phyloP scores from a whole-genome alignment of 1,140 invertebrate genomes.

The Mya arenaria region DNA sequence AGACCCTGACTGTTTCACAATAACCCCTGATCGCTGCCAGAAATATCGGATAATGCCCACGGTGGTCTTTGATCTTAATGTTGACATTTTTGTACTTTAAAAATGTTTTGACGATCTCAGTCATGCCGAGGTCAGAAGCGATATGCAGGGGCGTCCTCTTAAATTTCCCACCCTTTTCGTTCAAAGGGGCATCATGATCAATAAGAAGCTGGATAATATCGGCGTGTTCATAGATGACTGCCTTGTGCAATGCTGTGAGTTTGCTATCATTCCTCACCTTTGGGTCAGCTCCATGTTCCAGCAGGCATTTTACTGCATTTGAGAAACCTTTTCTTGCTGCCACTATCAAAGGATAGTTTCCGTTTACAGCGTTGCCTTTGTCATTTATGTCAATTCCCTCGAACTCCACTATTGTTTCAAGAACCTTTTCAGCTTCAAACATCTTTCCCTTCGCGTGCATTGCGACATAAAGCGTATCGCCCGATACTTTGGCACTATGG shows the following conservation, averaged over 20 bases:
- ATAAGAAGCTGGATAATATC: constrained; percentile 2
- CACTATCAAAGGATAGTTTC: constrained; percentile 6
- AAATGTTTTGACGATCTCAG: neutral
- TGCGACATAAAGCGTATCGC: constrained; percentile 18
- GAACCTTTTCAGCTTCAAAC: neutral
- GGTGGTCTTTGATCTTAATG: neutral
- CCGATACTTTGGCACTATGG: constrained; percentile 1
- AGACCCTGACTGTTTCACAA: neutral
- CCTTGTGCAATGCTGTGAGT: constrained; percentile 26
- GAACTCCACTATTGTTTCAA: neutral
- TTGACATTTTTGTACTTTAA: neutral
- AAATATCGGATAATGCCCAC: constrained; percentile 32
- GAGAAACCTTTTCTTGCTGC: constrained; percentile 2
- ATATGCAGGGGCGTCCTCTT: constrained; percentile 29
- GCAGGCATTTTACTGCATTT: neutral
- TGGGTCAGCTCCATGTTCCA: constrained; percentile 4
- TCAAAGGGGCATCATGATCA: neutral
- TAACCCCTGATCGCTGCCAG: constrained; percentile 14
- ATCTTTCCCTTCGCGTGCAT: neutral
- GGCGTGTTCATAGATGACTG: constrained; percentile 3
- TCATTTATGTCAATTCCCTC: constrained; percentile 8
- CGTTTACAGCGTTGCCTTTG: constrained; percentile 12
- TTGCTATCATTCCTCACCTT: neutral
- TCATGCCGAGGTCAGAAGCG: constrained; percentile 16
- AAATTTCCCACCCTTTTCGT: constrained; percentile 15